These are phyloP conservation scores for Prenolepis imparis DNA, from an alignment of 2,888 invertebrate species.

Conservation along the genomic window DNA sequence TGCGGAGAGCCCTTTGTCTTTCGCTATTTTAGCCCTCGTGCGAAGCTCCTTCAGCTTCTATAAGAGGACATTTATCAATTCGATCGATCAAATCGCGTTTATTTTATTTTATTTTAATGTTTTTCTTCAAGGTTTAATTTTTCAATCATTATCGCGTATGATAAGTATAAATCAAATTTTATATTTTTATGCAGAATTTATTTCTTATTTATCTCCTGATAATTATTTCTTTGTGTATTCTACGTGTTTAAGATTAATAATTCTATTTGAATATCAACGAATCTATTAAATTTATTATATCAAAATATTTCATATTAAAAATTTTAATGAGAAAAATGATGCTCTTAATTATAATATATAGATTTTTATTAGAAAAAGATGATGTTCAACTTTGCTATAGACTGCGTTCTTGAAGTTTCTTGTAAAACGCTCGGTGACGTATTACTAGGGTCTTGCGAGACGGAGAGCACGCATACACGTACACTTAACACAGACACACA, in stretches of 20 bases:
- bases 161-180: neutral
- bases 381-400: conserved; percentile 19
- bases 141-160: neutral
- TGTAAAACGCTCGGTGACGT: conserved; percentile 71
- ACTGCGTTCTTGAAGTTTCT: conserved; percentile 37
- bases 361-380: neutral
- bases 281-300: neutral
- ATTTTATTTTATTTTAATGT: conserved; percentile 22
- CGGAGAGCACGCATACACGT: conserved; percentile 55
- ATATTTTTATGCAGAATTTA: neutral
- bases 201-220: neutral
- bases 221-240: neutral
- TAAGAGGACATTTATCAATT: conserved; percentile 57
- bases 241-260: neutral
- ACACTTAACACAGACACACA: conserved; percentile 48
- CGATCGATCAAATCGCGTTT: conserved; percentile 61
- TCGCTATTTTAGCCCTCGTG: conserved; percentile 66
- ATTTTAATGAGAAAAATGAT: conserved; percentile 18
- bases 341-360: neutral
- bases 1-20: conserved; percentile 80
- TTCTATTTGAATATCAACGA: neutral
- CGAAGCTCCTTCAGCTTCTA: conserved; percentile 47
- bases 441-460: conserved; percentile 72
- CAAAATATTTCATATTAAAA: neutral
- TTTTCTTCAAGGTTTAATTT: neutral